phyloP scores from a whole-genome alignment of 2,797 vertebrate genomes.

The Leucoraja ocellata region DNA sequence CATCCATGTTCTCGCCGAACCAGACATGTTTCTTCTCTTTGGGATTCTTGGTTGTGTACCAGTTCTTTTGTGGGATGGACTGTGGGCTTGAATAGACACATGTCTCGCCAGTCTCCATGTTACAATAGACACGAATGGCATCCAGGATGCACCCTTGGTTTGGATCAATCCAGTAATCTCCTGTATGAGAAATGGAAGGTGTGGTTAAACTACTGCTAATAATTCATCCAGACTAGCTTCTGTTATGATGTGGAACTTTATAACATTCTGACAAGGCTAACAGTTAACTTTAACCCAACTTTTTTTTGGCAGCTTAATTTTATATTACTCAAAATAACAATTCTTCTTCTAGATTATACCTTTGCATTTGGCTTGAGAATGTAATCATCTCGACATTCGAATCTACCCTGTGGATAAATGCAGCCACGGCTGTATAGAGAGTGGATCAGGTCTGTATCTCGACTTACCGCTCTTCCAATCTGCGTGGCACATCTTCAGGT shows the following conservation, averaged over 20 bases:
- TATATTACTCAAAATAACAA: background rate
- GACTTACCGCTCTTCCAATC: slow-evolving; percentile 90
- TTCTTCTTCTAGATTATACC: too few species aligned
- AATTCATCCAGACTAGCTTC: background rate
- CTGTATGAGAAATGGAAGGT: slow-evolving; percentile 51
- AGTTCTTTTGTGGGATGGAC: slow-evolving; percentile 80
- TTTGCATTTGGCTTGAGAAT: background rate
- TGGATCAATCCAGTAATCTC: slow-evolving; percentile 92
- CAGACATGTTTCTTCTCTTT: slow-evolving; percentile 89
- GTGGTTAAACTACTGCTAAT: background rate
- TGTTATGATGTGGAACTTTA: background rate
- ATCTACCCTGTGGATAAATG: background rate
- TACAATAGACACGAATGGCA: slow-evolving; percentile 90
- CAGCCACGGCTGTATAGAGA: background rate
- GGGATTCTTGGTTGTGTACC: slow-evolving; percentile 86
- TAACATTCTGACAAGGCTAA: background rate
- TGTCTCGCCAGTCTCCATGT: slow-evolving; percentile 91
- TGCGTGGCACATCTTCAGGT: slow-evolving; percentile 91
- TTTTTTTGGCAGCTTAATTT: background rate
- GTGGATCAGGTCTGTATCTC: background rate
- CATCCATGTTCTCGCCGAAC: slow-evolving; percentile 91
- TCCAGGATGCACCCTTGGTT: slow-evolving; percentile 95
- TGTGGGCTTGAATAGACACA: slow-evolving; percentile 72
- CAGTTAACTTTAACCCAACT: background rate
- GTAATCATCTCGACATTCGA: background rate